Percentiles rank a stretch among this genome's conserved stretches.
phyloP scores from a whole-genome alignment of 2,888 invertebrate genomes.

The Lottia gigantea region DNA sequence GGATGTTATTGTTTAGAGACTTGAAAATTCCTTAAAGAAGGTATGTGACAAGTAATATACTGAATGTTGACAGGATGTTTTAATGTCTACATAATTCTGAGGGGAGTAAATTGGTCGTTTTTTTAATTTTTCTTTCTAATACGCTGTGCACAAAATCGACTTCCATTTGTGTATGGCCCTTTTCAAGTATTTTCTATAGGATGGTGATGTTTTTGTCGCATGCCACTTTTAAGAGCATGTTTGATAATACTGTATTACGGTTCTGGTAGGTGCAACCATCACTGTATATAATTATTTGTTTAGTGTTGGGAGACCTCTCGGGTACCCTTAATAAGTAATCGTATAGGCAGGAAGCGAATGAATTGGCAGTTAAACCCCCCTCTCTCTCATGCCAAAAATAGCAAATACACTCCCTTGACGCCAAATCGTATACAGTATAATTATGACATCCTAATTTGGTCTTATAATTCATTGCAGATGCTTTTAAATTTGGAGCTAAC shows the following conservation, averaged over 20 bases:
- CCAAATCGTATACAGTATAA: background rate
- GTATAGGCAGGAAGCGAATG: background rate
- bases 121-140: background rate
- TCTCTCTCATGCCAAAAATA: background rate
- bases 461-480: background rate
- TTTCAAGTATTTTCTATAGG: background rate
- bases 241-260: background rate
- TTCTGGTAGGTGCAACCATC: background rate
- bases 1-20: background rate
- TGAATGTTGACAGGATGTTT: background rate
- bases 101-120: background rate
- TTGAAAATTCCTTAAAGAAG: background rate
- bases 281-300: background rate
- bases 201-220: background rate
- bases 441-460: constrained; percentile 2
- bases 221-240: background rate
- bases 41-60: background rate
- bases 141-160: background rate
- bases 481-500: background rate
- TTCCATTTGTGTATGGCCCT: background rate
- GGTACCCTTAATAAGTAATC: background rate
- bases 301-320: too few species aligned
- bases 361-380: background rate
- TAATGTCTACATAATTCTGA: background rate
- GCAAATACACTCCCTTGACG: background rate